Base-by-base conservation (phyloP, 2,888 invertebrate genomes). In the Cyclophora punctaria region DNA sequence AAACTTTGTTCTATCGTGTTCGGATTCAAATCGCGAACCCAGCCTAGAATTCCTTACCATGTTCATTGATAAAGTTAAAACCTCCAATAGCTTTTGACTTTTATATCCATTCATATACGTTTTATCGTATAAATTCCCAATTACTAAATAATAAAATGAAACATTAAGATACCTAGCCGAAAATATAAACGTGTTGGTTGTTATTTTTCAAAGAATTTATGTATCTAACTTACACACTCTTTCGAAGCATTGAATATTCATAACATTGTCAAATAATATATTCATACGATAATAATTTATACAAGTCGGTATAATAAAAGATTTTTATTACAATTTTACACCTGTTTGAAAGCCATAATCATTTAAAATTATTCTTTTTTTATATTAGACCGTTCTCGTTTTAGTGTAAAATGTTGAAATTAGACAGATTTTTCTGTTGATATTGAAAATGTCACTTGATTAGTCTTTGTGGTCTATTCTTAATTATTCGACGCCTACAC, bases 251-350 rank as follows among this genome's bases (percentile, higher is more conserved):
- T 61, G 61, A 57, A 61, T 61, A 61, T 61, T 61, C 59, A 61
- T 57, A 49, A 41, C 44, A 47, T 40, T 42, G 43, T 51, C 50
- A 44, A 50, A 49, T 57, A 53, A 59, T 57, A 48, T 61, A 61
- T 61, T 61, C 60, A 61, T 57, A 47, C 52, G 51, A 48, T 53
- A 57, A 57, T 55, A 56, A 58, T 54, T 50, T 53, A 55, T 53
- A 58, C 53, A 35, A 51, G 49, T 49, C 56, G 53, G 53, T 53
- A 53, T 48, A 57, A 55, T 59, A 57, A 61, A 59, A 59, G 33
- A 55, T 50, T 59, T 60, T 59, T 58, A 61, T 59, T 34, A 57
- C 53, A 51, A 52, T 61, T 61, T 59, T 57, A 61, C 61, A 61
- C 61, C 59, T 59, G 57, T 61, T 61, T 56, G 49, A 55, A 55